A percentile compares a stretch with the other conserved stretches of the same genome.
phyloP scores from a whole-genome alignment of 2,797 vertebrate genomes.

The Sebastes iracundus region DNA sequence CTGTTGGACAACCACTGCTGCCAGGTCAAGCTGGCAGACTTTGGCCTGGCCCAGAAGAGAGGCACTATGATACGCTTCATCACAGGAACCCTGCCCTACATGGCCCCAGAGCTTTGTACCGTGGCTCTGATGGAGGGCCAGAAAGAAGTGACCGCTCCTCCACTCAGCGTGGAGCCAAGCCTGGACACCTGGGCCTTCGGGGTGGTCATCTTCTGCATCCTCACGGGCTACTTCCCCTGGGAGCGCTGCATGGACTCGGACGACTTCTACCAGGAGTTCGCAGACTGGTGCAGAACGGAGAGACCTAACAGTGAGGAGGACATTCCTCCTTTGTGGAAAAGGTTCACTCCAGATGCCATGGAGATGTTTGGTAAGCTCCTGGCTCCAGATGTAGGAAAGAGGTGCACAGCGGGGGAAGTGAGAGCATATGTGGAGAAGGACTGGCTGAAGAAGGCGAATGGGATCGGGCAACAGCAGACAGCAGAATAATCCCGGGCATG shows the following conservation, averaged over 20 bases:
- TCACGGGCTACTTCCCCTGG: slow-evolving; percentile 89
- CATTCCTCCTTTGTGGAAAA: slow-evolving; percentile 81
- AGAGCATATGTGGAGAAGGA: slow-evolving; percentile 77
- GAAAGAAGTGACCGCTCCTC: slow-evolving; percentile 66
- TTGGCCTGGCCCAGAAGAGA: slow-evolving; percentile 85
- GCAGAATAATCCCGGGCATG: not conserved
- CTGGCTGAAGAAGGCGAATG: slow-evolving; percentile 73
- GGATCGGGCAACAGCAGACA: slow-evolving; percentile 18
- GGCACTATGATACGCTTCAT: slow-evolving; percentile 83
- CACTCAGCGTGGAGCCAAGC: slow-evolving; percentile 81
- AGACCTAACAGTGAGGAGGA: slow-evolving; percentile 42
- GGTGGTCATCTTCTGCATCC: slow-evolving; percentile 86
- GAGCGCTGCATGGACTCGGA: slow-evolving; percentile 71
- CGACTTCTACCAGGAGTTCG: slow-evolving; percentile 84
- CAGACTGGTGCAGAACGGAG: slow-evolving; percentile 75
- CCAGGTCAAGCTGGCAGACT: slow-evolving; percentile 86
- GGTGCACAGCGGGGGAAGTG: slow-evolving; percentile 76
- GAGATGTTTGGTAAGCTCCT: slow-evolving; percentile 84
- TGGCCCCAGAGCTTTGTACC: slow-evolving; percentile 84
- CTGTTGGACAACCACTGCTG: slow-evolving; percentile 83
- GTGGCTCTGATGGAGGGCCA: slow-evolving; percentile 73
- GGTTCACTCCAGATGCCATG: slow-evolving; percentile 81
- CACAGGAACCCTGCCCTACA: slow-evolving; percentile 85
- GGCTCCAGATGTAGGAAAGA: slow-evolving; percentile 68
- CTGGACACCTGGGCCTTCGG: slow-evolving; percentile 87